Evolutionary conservation across 2,113 vertebrate genomes (phyloP).

Genomic region (Mus spicilegus): DNA sequence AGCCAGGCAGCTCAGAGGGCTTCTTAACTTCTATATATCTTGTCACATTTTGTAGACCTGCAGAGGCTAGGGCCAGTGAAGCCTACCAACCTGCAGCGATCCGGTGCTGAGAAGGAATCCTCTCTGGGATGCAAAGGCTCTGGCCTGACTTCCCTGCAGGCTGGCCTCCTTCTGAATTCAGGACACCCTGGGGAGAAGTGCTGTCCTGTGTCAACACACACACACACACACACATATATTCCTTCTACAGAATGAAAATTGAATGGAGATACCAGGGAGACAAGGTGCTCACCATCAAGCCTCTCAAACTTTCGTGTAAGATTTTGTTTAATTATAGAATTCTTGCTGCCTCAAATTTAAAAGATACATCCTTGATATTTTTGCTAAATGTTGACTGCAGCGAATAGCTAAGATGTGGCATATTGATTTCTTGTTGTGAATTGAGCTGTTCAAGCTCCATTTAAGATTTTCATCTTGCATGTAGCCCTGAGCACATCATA

Average conservation of each 20-base stretch:
- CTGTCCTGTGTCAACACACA: neutral
- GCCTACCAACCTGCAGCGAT: neutral
- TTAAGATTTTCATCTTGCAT: conserved; percentile 98
- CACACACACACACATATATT: neutral
- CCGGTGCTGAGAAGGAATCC: neutral
- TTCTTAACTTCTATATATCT: conserved; percentile 5
- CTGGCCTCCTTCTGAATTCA: conserved; percentile 34
- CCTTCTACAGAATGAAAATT: conserved; percentile 80
- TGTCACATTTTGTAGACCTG: neutral
- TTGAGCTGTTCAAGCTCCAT: conserved; percentile 98
- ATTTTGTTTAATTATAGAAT: conserved; percentile 87
- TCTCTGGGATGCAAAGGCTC: neutral
- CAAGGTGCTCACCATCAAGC: conserved; percentile 68
- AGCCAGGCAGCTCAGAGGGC: neutral
- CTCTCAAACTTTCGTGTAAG: conserved; percentile 68
- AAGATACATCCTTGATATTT: conserved; percentile 84
- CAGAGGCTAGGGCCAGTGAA: neutral
- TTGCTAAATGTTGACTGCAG: conserved; percentile 88
- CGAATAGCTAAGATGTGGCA: conserved; percentile 92
- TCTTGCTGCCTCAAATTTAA: conserved; percentile 86
- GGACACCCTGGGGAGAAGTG: conserved; percentile 65
- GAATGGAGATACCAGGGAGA: conserved; percentile 79
- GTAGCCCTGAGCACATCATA: conserved; percentile 94
- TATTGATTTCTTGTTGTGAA: conserved; percentile 99
- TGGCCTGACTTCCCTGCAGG: conserved; percentile 41